A percentile compares a stretch with the other conserved stretches of the same genome.
These are phyloP conservation scores for Xenopus petersii DNA, from an alignment of 2,797 vertebrate genomes.

Conservation along the genomic window DNA sequence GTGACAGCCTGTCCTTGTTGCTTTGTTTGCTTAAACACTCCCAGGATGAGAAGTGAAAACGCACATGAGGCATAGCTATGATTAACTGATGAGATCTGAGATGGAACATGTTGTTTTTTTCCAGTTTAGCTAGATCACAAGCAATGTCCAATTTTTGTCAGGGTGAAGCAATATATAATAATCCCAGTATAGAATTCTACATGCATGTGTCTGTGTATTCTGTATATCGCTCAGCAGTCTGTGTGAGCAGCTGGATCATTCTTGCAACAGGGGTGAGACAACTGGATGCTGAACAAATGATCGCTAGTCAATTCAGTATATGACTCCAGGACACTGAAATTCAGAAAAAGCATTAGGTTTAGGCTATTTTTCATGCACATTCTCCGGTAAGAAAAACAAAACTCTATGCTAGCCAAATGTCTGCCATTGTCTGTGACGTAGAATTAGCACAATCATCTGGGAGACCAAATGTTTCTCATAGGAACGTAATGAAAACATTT, in stretches of 20 bases:
- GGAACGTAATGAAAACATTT: background rate
- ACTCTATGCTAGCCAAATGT: background rate
- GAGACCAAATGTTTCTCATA: background rate
- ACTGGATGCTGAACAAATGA: no score
- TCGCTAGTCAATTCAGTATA: no score
- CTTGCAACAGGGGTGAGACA: no score
- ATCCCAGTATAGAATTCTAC: no score
- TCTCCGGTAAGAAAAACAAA: background rate
- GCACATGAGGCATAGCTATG: background rate
- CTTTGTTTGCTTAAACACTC: conserved; percentile 8
- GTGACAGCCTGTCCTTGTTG: background rate
- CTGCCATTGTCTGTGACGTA: background rate
- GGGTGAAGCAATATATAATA: background rate
- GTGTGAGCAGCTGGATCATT: no score
- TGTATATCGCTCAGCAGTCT: no score
- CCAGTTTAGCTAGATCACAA: background rate
- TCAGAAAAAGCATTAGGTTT: background rate
- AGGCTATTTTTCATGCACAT: background rate
- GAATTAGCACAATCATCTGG: background rate
- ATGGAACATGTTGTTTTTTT: background rate
- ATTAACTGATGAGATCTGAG: background rate
- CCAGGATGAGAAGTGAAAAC: background rate
- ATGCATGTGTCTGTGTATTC: background rate
- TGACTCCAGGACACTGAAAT: no score
- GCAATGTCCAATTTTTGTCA: background rate